phyloP scores from a whole-genome alignment of 2,797 vertebrate genomes.

The Pteronotus mesoamericanus region DNA sequence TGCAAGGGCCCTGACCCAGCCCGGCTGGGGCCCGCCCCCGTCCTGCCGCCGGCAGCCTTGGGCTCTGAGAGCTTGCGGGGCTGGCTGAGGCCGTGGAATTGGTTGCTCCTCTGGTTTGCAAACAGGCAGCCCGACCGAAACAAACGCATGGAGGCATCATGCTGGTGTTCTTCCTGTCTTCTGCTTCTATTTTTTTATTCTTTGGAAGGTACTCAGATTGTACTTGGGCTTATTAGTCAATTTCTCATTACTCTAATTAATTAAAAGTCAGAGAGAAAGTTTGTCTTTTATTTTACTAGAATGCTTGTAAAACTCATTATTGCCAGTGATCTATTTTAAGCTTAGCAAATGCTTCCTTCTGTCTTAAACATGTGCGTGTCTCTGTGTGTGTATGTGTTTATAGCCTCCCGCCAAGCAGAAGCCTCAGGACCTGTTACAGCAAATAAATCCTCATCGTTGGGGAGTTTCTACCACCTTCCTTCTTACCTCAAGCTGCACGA shows the following conservation, averaged over 20 bases:
- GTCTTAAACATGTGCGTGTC: neutral
- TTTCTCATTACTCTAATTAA: neutral
- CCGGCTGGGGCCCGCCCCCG: accelerated
- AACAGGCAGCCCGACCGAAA: accelerated
- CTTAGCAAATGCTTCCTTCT: neutral
- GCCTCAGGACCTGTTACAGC: conserved; percentile 84
- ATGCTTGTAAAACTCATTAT: neutral
- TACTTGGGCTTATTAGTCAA: neutral
- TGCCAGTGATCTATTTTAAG: neutral
- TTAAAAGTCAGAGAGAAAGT: neutral
- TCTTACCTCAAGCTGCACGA: conserved; percentile 97
- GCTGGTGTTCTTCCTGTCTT: accelerated
- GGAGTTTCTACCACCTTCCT: conserved; percentile 96
- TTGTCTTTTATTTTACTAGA: neutral
- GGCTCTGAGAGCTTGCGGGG: accelerated
- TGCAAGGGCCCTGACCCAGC: accelerated
- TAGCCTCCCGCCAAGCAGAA: conserved; percentile 90
- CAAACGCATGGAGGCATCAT: accelerated
- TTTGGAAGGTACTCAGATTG: neutral
- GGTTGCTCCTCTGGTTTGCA: neutral
- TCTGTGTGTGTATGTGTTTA: neutral
- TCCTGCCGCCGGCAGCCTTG: neutral
- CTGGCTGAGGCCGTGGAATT: neutral
- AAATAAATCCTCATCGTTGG: conserved; percentile 92
- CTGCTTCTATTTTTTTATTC: accelerated